Evolutionary conservation across 2,888 invertebrate genomes (phyloP), one percentile per base, ranked within the genome.

Genomic region (Caenorhabditis sulstoni): DNA sequence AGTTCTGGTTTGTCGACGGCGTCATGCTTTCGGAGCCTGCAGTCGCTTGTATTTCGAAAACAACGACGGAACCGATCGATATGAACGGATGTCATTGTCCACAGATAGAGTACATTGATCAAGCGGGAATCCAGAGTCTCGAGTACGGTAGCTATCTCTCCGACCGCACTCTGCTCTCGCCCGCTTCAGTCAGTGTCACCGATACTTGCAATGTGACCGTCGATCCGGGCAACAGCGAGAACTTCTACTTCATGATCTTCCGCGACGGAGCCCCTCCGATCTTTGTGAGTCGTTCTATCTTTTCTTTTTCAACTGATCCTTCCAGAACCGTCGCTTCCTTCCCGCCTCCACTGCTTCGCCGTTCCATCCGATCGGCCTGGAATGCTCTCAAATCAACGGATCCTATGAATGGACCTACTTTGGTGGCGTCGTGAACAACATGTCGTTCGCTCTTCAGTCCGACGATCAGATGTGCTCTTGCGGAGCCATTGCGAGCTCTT

Each of bases 201-300:
- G 41, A 41, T 14, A 11, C 3, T 4, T 41, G 41, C 11, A 14
- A 41, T 3, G 41, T 41, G 41, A 14, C 41, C 3, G 41, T 41
- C 7, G 41, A 41, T 11, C 2, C 41, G 12, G 14, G 11, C 2
- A 3, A 8, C 11, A 41, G 3, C 41, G 11, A 11, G 12, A 14
- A 41, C 41, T 41, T 41, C 41, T 41, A 8, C 41, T 41, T 41
- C 41, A 41, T 41, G 41, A 41, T 41, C 41, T 41, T 41, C 41
- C 41, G 41, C 3, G 3, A 4, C 14, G 41, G 11, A 3, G 41
- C 41, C 11, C 41, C 41, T 11, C 41, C 41, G 12, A 41, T 41
- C 14, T 41, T 41, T 11, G 41, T 41, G 11, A 41, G 41, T 37
- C 11, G 5, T 37, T 37, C 11, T 37, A 37, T 37, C 37, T 37